These are phyloP conservation scores for Furcifer pardalis DNA, from an alignment of 2,797 vertebrate genomes.

Conservation along the genomic window DNA sequence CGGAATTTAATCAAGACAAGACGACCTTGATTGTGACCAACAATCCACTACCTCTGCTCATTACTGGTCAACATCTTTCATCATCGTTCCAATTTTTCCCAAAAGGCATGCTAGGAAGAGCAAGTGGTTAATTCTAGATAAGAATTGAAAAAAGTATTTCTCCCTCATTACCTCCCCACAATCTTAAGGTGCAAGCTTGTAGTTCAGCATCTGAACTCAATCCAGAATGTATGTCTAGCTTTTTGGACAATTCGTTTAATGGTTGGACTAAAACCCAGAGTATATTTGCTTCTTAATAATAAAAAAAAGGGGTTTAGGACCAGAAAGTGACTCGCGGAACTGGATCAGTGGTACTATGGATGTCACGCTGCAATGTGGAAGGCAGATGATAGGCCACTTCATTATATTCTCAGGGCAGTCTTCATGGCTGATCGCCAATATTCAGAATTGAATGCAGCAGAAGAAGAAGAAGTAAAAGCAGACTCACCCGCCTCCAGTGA, in stretches of 20 bases:
- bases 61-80: constrained; percentile 31
- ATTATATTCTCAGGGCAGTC: no score
- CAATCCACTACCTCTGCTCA: constrained; percentile 55
- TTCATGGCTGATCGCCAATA: no score
- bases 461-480: no score
- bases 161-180: no score
- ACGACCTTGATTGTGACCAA: constrained; percentile 68
- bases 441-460: no score
- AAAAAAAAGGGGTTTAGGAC: no score
- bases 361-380: no score
- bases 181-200: no score
- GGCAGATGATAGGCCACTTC: no score
- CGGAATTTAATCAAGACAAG: constrained; percentile 67
- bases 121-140: constrained; percentile 7
- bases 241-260: neutral
- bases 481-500: neutral
- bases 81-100: constrained; percentile 50
- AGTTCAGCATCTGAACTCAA: neutral
- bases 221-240: no score
- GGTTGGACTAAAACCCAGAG: neutral
- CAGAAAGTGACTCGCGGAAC: no score
- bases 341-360: no score
- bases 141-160: neutral
- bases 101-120: constrained; percentile 40
- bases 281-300: neutral